These are phyloP conservation scores for Scelioninae gen. 1 DNA, from an alignment of 2,888 invertebrate genomes.

Conservation along the genomic window DNA sequence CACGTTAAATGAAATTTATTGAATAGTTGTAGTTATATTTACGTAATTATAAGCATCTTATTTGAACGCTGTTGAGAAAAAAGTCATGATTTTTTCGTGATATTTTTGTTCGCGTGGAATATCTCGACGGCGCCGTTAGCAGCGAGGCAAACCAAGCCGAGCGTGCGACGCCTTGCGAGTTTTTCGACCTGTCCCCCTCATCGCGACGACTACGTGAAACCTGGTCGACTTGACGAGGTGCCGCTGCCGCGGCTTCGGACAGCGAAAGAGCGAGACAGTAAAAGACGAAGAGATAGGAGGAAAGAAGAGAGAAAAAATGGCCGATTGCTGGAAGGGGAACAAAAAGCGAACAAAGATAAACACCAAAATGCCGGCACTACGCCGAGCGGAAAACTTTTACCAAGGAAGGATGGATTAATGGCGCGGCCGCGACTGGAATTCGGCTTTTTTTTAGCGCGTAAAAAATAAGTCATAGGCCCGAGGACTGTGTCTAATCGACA, in stretches of 20 bases:
- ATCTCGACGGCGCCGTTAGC: slow-evolving; percentile 56
- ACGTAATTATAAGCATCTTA: neutral
- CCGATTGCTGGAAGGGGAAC: slow-evolving; percentile 33
- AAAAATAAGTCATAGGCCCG: slow-evolving; percentile 61
- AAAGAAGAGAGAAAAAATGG: slow-evolving; percentile 23
- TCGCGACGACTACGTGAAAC: slow-evolving; percentile 62
- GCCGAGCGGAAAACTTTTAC: slow-evolving; percentile 66
- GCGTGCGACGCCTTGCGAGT: slow-evolving; percentile 60
- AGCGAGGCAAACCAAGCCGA: slow-evolving; percentile 38
- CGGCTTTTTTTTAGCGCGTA: slow-evolving; percentile 57
- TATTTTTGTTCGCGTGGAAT: slow-evolving; percentile 43
- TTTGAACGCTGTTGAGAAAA: slow-evolving; percentile 3
- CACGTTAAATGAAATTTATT: neutral
- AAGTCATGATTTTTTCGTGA: slow-evolving; percentile 18
- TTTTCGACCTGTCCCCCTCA: slow-evolving; percentile 66
- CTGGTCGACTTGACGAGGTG: slow-evolving; percentile 64
- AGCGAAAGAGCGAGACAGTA: slow-evolving; percentile 26
- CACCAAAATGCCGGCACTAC: slow-evolving; percentile 60
- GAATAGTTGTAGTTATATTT: neutral
- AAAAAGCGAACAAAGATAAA: slow-evolving; percentile 65
- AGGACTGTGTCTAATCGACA: slow-evolving; percentile 61
- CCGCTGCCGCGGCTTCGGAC: slow-evolving; percentile 46
- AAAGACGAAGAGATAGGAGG: neutral
- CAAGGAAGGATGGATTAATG: slow-evolving; percentile 65
- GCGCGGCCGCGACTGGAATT: slow-evolving; percentile 65